Base-by-base conservation (phyloP, 2,797 vertebrate species). In the Gallinago solitaria region DNA sequence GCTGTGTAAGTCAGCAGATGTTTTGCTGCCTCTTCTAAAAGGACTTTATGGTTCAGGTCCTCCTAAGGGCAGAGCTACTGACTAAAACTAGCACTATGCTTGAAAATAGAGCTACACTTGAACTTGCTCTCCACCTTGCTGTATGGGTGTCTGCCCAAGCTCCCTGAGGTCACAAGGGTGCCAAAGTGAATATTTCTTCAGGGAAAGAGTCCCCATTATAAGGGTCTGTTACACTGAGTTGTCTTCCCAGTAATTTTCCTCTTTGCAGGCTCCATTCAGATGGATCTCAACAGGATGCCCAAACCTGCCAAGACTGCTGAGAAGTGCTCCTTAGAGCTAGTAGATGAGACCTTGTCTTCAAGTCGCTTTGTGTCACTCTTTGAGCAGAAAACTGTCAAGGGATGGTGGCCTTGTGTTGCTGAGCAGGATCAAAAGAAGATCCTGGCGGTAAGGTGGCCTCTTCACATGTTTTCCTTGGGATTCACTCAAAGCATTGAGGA, bases 221-320 rank as follows among this genome's bases (percentile, higher is more conserved):
- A 35, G 43, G 47, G 2, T 10, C 28, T 28, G 0, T 23, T 60
- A 6, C 21, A 7, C 43, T 0, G 5, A 25, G 41, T 4, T 16
- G 30, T 32, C 41, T 53, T 63, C 18, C 35, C 28, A 3, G 23
- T 68, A 59, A 12, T 0, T 0, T 65, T 47, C 27, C 35, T 24
- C 54, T 47, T 28, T 4, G 2, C 88, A 99, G 99, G 99, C 80
- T 99, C 98, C 94, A 89, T 99, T 96, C 98, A 99, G 93, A 97
- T 99, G 98, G 99, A 99, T 90, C 98, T 99, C 96, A 99, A 99
- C 98, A 98, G 78, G 97, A 99, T 99, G 99, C 98, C 98, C 75
- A 98, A 98, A 74, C 99, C 99, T 0, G 98, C 99, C 64, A 99
- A 99, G 98, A 98, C 99, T 0, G 96, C 99, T 0, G 98, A 99